phyloP scores from a whole-genome alignment of 2,113 vertebrate genomes.

The Calonectris borealis region DNA sequence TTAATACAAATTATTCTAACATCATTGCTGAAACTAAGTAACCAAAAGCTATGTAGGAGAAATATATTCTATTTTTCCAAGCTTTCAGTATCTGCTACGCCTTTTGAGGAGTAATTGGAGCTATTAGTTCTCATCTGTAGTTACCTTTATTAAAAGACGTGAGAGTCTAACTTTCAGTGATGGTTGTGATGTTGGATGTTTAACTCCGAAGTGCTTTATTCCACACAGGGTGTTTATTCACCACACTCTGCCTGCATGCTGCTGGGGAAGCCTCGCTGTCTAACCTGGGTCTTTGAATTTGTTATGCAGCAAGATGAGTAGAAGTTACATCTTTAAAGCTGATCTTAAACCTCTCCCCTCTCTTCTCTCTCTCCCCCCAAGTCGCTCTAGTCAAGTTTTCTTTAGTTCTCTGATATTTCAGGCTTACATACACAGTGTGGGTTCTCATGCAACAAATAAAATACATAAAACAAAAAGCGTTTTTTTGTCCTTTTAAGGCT shows the following conservation, averaged over 20 bases:
- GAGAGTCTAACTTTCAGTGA: neutral
- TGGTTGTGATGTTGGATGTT: neutral
- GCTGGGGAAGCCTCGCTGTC: neutral
- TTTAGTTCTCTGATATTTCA: neutral
- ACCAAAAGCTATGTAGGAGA: neutral
- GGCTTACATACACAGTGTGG: neutral
- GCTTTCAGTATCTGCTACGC: neutral
- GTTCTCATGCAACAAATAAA: neutral
- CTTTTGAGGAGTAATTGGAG: neutral
- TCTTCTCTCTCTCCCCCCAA: neutral
- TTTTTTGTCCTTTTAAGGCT: neutral
- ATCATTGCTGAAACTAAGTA: neutral
- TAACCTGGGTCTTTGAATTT: neutral
- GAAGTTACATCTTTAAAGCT: neutral
- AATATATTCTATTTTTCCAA: neutral
- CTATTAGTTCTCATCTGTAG: neutral
- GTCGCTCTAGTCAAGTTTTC: neutral
- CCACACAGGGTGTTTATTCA: neutral
- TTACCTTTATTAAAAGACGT: neutral
- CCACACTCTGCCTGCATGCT: neutral
- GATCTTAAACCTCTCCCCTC: neutral
- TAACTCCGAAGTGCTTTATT: neutral
- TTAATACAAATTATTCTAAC: neutral
- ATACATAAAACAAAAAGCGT: fast-evolving
- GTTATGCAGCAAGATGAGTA: neutral